These are phyloP conservation scores for Brachionus calyciflorus DNA, from an alignment of 1,140 invertebrate species.

Conservation along the genomic window DNA sequence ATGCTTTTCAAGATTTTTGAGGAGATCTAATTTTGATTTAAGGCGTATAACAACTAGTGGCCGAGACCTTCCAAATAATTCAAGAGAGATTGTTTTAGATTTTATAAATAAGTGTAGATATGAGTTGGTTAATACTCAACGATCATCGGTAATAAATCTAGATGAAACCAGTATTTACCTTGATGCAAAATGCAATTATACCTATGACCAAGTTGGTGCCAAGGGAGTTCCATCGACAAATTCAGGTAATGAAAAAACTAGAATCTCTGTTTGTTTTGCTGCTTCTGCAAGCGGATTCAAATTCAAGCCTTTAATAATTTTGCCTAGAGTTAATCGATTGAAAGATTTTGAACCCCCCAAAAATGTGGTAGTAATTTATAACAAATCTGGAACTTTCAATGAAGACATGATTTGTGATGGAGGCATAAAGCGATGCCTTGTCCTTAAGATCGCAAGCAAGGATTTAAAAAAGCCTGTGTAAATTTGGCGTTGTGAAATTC, in stretches of 20 bases:
- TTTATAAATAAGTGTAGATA: conserved; percentile 1
- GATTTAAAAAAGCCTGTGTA: too few species aligned
- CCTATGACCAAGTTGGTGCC: not conserved
- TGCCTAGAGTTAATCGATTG: not conserved
- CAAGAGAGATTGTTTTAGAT: not conserved
- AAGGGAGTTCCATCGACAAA: not conserved
- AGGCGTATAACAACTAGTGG: conserved; percentile 9
- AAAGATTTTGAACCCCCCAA: not conserved
- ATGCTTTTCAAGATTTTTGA: conserved; percentile 6
- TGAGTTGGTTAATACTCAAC: not conserved
- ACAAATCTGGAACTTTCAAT: too few species aligned
- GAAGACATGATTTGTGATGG: too few species aligned
- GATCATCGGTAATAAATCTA: not conserved
- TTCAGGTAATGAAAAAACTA: conserved; percentile 5
- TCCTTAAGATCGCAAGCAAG: too few species aligned
- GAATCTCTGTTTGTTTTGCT: conserved; percentile 9
- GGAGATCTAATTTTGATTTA: not conserved
- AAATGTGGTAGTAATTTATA: too few species aligned
- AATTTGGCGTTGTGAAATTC: too few species aligned
- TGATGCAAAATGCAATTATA: too few species aligned
- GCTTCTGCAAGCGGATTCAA: not conserved
- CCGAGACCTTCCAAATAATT: not conserved
- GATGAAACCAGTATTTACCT: conserved; percentile 2
- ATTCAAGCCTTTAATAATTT: not conserved
- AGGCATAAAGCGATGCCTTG: too few species aligned